phyloP scores from a whole-genome alignment of 1,140 invertebrate species.

The Pollicipes pollicipes region DNA sequence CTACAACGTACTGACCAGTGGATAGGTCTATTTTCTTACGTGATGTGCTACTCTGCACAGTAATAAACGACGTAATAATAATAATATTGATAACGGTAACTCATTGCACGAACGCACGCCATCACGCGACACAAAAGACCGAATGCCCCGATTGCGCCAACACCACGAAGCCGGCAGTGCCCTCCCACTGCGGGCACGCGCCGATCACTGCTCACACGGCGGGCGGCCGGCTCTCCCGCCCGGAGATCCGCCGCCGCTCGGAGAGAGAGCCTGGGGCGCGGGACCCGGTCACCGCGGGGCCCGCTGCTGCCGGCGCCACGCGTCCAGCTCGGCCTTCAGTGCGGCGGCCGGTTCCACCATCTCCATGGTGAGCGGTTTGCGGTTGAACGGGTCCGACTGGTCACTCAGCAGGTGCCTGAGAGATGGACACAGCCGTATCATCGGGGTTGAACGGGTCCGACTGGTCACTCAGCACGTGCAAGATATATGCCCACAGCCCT shows the following conservation, averaged over 20 bases:
- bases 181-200: too few species aligned
- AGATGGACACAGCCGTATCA: not conserved
- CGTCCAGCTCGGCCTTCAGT: conserved; percentile 53
- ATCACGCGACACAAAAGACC: not conserved
- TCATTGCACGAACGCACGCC: not conserved
- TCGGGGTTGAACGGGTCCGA: conserved; percentile 90
- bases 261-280: too few species aligned
- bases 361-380: conserved; percentile 81
- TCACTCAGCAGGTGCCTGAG: conserved; percentile 65
- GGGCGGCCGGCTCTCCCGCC: not conserved
- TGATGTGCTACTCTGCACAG: not conserved
- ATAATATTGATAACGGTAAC: not conserved
- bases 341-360: conserved; percentile 64
- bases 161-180: too few species aligned
- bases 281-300: not conserved
- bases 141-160: not conserved
- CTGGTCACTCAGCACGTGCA: conserved; percentile 73
- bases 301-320: conserved; percentile 47
- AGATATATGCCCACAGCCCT: not conserved
- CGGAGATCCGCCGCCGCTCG: too few species aligned
- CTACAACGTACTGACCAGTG: not conserved
- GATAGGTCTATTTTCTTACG: not conserved
- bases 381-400: conserved; percentile 89
- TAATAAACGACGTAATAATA: not conserved
- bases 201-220: too few species aligned